A percentile compares a stretch with the other conserved stretches of the same genome.
Evolutionary conservation across 2,797 vertebrate genomes (phyloP).

Genomic region (Poeciliopsis turneri): DNA sequence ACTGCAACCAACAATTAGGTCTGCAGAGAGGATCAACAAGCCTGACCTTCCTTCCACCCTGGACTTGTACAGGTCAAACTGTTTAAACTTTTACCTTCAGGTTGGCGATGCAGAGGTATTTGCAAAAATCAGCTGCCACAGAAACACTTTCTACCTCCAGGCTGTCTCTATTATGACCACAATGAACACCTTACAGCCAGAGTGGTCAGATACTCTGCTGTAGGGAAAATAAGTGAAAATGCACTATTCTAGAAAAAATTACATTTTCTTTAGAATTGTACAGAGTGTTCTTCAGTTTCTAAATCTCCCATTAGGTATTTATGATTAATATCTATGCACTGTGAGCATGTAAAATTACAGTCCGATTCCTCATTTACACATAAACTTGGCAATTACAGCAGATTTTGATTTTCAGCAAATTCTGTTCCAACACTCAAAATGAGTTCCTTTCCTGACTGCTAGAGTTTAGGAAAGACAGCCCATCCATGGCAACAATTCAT

Average conservation of each 20-base stretch:
- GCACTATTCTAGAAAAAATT: background rate
- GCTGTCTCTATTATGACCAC: background rate
- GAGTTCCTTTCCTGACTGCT: constrained; percentile 25
- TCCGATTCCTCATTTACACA: background rate
- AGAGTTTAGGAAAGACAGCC: constrained; percentile 34
- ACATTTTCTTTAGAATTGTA: background rate
- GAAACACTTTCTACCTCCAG: background rate
- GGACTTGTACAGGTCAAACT: background rate
- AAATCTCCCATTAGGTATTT: background rate
- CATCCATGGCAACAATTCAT: constrained; percentile 32
- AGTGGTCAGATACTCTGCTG: background rate
- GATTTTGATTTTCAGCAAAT: background rate
- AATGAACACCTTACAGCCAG: background rate
- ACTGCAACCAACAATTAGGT: background rate
- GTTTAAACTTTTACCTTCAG: background rate
- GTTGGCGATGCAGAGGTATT: background rate
- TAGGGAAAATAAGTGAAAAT: background rate
- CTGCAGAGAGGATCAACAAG: background rate
- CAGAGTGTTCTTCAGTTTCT: background rate
- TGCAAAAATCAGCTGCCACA: background rate
- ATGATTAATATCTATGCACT: background rate
- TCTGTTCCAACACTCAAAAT: constrained; percentile 14
- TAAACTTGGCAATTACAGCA: background rate
- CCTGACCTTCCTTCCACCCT: background rate
- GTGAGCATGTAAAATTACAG: background rate